Conservation (phyloP, 23 tunicate species). For the Phallusia fumigata region DNA sequence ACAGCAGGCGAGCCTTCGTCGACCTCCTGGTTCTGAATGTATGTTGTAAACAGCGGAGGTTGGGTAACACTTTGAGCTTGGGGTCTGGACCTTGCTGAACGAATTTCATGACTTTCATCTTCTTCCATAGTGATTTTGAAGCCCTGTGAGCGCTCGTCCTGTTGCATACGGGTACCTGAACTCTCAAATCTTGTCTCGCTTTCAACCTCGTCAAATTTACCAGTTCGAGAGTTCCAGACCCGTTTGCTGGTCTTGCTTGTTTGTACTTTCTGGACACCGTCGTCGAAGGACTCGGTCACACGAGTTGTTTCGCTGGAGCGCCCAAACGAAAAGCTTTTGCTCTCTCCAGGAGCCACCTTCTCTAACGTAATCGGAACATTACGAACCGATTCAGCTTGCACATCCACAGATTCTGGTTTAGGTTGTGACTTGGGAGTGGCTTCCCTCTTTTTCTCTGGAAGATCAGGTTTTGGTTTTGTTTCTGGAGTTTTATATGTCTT, state of each 20-base stretch:
- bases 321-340: neutral
- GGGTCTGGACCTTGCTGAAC: neutral
- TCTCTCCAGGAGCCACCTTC: neutral
- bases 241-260: slow-evolving; percentile 41
- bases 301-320: neutral
- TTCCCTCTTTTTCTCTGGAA: neutral
- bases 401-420: neutral
- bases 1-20: slow-evolving; percentile 22
- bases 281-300: neutral
- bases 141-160: neutral
- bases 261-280: neutral
- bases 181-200: neutral
- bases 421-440: neutral
- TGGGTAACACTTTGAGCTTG: neutral
- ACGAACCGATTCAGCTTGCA: neutral
- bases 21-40: slow-evolving; percentile 19
- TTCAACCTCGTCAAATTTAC: slow-evolving; percentile 45
- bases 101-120: neutral
- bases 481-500: neutral
- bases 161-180: neutral
- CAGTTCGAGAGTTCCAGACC: slow-evolving; percentile 59
- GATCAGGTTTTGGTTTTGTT: neutral
- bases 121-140: neutral
- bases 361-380: neutral
- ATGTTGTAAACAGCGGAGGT: slow-evolving; percentile 44